Conservation (phyloP, 2,113 vertebrate genomes). For the Apaloderma vittatum region DNA sequence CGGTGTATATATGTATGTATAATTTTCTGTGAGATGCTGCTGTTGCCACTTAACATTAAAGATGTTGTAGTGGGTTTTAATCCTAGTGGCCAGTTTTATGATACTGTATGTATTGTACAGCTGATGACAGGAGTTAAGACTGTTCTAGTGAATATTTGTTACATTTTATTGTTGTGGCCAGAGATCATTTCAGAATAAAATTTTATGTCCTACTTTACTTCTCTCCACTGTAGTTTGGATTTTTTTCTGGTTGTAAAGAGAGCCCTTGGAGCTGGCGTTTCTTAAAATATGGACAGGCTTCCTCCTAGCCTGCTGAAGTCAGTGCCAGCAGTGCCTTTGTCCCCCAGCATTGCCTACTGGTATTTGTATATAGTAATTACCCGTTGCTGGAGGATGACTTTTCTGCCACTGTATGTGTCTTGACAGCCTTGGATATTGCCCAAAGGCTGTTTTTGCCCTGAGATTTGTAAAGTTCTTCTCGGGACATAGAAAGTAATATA, state of each 20-base stretch:
- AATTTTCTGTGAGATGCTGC: constrained; percentile 88
- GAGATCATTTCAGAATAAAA: constrained; percentile 92
- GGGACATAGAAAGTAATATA: background rate
- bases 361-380: background rate
- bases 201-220: constrained; percentile 85
- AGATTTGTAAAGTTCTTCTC: background rate
- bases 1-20: constrained; percentile 91
- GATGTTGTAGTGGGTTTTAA: constrained; percentile 86
- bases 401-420: background rate
- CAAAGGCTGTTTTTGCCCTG: background rate
- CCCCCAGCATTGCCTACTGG: background rate
- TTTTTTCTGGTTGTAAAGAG: background rate
- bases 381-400: background rate
- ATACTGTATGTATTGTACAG: constrained; percentile 98
- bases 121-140: constrained; percentile 90
- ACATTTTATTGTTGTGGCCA: constrained; percentile 98
- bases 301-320: background rate
- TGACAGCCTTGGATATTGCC: background rate
- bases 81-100: constrained; percentile 92
- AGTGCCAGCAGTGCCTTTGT: background rate
- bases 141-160: constrained; percentile 98
- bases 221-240: constrained; percentile 55
- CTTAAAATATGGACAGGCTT: background rate
- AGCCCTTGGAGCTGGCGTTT: background rate
- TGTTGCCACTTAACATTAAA: constrained; percentile 86